Percentiles rank a stretch among this genome's conserved stretches.
Conservation (phyloP, 2,888 invertebrate species). For the Loripinus fragilis region DNA sequence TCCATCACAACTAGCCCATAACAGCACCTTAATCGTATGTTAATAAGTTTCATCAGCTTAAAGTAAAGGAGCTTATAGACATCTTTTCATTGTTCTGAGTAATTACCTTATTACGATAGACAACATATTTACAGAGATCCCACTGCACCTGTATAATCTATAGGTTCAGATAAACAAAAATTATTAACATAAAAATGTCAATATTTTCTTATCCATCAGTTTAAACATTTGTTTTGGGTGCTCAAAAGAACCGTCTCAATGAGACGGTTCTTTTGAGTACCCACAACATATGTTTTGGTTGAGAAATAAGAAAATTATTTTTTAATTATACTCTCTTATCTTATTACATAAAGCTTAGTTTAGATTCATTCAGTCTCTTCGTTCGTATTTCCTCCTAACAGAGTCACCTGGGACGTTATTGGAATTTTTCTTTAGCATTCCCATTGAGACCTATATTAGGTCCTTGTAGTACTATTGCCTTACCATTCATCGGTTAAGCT, state of each 20-base stretch:
- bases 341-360: constrained; percentile 14
- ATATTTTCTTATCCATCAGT: too few relatives aligned
- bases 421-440: background rate
- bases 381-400: background rate
- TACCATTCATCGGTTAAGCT: constrained; percentile 2
- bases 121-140: background rate
- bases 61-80: background rate
- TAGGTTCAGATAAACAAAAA: too few relatives aligned
- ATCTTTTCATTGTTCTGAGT: background rate
- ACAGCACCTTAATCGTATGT: too few relatives aligned
- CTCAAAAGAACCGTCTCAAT: too few relatives aligned
- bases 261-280: too few relatives aligned
- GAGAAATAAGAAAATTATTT: too few relatives aligned
- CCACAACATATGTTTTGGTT: too few relatives aligned
- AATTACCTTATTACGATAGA: constrained; percentile 1
- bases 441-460: background rate
- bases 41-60: background rate
- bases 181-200: too few relatives aligned
- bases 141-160: background rate
- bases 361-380: background rate
- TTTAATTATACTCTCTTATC: too few relatives aligned
- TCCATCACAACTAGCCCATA: too few relatives aligned
- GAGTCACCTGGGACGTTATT: constrained; percentile 11
- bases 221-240: too few relatives aligned
- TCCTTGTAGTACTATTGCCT: background rate